Evolutionary conservation across 2,888 invertebrate species (phyloP), one percentile per base, ranked within the genome.

Genomic region (Leucophora obtusa): DNA sequence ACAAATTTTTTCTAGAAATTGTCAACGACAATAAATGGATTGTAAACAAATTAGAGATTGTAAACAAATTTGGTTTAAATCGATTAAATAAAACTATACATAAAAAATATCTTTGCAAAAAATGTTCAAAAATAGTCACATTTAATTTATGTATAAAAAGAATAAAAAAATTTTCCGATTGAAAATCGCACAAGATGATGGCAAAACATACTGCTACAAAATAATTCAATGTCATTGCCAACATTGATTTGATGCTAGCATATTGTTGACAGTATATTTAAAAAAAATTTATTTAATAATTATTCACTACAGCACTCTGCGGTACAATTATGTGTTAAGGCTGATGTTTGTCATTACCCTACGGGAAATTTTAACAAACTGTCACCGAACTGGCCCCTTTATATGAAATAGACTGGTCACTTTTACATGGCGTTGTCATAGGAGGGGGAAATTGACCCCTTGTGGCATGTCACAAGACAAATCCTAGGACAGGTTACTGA

Each of bases 141-240:
- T 38, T 9, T 14, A 51, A 10, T 63, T 68, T 28, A n/a, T n/a
- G n/a, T n/a, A 68, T 75, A 21, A 66, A 72, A 62, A 75, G 18
- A 82, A 72, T 53, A 54, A 72, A 68, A n/a, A 72, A 63, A 43
- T 28, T 2, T 77, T 84, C 59, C 21, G 69, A 56, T 71, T 78
- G 81, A 82, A 74, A 73, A 53, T 21, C 62, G 66, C 56, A 69
- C 60, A 79, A 38, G 72, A 72, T 63, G 50, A 63, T 60, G 75
- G 75, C 6, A 6, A 7, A 76, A 81, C 79, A 82, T 85, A 84
- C 59, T 56, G 54, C 38, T 83, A 35, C 54, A 60, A 58, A 3
- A n/a, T 71, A 83, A 83, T 87, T 87, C 87, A 88, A 87, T 88
- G 88, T 85, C 87, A 87, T 84, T 87, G 85, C 83, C 85, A 85